phyloP scores from a whole-genome alignment of 2,797 vertebrate species.

The Lithobates sylvaticus region DNA sequence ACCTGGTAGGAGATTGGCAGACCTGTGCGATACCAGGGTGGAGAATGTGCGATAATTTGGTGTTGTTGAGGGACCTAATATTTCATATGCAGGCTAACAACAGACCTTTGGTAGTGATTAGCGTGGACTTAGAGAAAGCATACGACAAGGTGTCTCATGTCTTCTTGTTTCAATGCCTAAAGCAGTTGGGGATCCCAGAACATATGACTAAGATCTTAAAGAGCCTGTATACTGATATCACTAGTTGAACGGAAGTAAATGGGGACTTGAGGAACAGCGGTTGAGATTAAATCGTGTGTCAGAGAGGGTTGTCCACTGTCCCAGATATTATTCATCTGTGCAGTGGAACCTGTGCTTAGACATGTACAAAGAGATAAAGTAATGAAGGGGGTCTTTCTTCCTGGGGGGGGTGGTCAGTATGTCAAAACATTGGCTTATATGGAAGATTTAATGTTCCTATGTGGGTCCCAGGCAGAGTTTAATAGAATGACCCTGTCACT shows the following conservation, averaged over 20 bases:
- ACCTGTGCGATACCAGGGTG: neutral
- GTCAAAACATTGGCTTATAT: neutral
- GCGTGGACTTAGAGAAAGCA: neutral
- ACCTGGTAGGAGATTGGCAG: neutral
- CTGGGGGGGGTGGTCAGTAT: too few relatives aligned
- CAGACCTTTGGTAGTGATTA: too few relatives aligned
- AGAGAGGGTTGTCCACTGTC: neutral
- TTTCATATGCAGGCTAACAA: too few relatives aligned
- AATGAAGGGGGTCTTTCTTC: neutral
- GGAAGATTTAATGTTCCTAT: neutral
- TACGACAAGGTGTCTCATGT: neutral
- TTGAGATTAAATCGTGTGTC: neutral
- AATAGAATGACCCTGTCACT: neutral
- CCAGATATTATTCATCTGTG: neutral
- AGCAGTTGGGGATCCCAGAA: neutral
- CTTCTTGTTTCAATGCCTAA: neutral
- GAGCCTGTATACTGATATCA: neutral
- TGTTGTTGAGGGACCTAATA: neutral
- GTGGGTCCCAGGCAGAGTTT: neutral
- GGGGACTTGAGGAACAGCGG: neutral
- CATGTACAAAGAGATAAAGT: neutral
- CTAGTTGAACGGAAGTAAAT: neutral
- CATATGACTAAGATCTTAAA: neutral
- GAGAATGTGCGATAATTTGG: neutral
- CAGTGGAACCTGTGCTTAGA: neutral